Evolutionary conservation across 2,797 vertebrate species (phyloP).

Genomic region (Psittacula echo): DNA sequence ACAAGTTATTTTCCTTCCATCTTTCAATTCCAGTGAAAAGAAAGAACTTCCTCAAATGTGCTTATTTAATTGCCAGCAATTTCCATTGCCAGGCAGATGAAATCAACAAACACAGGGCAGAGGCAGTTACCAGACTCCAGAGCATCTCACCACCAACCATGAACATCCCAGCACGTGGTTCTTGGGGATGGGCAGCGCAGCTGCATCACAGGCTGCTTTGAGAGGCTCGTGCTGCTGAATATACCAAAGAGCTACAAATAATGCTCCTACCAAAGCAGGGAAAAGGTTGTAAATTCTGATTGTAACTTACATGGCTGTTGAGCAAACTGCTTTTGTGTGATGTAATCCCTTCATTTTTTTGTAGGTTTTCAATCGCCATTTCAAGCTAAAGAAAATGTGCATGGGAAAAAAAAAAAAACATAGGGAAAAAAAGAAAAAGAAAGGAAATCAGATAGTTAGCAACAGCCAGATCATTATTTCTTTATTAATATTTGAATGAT

Average conservation of each 20-base stretch:
- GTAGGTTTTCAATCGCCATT: constrained; percentile 99
- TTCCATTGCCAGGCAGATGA: constrained; percentile 16
- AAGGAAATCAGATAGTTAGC: constrained; percentile 92
- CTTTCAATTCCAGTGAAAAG: background rate
- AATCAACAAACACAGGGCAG: constrained; percentile 16
- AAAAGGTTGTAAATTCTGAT: constrained; percentile 48
- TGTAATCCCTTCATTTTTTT: constrained; percentile 99
- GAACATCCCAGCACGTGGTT: background rate
- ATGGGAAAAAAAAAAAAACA: constrained; percentile 72
- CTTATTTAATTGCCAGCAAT: constrained; percentile 42
- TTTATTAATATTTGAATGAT: constrained; percentile 74
- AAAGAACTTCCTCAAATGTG: background rate
- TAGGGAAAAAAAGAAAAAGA: constrained; percentile 73
- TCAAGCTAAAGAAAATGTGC: constrained; percentile 95
- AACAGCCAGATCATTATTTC: constrained; percentile 84
- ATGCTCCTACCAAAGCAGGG: constrained; percentile 16
- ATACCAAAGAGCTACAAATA: constrained; percentile 7
- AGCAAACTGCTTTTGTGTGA: constrained; percentile 99
- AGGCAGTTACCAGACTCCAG: background rate
- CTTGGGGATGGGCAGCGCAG: background rate
- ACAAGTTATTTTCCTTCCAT: constrained; percentile 1
- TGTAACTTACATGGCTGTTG: constrained; percentile 99
- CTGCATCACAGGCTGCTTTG: background rate
- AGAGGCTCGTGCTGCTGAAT: background rate
- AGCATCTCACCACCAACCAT: constrained; percentile 5